These are phyloP conservation scores for Ibycter americanus DNA, from an alignment of 2,797 vertebrate genomes.

Conservation along the genomic window DNA sequence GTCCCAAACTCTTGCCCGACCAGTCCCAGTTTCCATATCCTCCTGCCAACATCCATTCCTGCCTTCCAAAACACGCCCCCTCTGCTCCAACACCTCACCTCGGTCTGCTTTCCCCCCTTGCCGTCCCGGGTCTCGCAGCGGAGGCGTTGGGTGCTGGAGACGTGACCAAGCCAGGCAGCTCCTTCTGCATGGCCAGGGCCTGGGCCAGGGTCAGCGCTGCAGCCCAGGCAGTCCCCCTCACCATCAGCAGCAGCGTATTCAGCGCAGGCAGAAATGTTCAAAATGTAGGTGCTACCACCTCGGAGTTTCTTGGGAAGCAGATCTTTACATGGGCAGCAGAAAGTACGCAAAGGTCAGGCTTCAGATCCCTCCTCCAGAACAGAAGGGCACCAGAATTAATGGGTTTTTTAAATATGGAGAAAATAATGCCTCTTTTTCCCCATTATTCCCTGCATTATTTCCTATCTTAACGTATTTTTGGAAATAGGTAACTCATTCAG, in stretches of 20 bases:
- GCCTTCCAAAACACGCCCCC: neutral
- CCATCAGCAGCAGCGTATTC: accelerated
- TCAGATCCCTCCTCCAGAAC: neutral
- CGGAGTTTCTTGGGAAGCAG: neutral
- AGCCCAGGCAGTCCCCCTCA: neutral
- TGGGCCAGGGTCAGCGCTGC: neutral
- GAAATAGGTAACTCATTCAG: neutral
- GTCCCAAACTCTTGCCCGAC: neutral
- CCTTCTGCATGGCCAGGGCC: neutral
- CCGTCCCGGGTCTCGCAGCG: neutral
- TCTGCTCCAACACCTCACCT: neutral
- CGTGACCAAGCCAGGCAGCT: neutral
- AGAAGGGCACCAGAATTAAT: neutral
- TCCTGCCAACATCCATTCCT: neutral
- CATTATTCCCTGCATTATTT: neutral
- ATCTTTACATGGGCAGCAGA: neutral
- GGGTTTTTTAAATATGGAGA: neutral
- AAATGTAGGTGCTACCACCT: neutral
- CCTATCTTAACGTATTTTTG: neutral
- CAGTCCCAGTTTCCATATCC: neutral
- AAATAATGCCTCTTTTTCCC: neutral
- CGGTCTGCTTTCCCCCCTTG: neutral
- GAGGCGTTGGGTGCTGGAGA: neutral
- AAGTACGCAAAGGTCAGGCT: neutral
- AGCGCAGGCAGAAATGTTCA: neutral